Conservation (phyloP, 2,113 vertebrate species). For the Halichoerus grypus region DNA sequence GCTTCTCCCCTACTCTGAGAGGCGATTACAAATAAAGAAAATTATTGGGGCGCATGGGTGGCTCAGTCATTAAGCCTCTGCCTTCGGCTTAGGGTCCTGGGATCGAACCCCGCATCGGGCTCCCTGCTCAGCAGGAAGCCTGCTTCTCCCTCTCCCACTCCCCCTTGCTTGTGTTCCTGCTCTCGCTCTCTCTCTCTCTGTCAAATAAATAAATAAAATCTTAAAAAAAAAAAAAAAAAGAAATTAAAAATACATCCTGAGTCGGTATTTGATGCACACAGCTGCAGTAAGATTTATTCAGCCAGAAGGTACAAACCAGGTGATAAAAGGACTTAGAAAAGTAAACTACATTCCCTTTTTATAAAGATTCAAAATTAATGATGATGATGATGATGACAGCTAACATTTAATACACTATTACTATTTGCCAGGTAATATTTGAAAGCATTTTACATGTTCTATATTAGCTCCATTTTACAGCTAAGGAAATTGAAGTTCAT, state of each 20-base stretch:
- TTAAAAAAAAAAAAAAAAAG: neutral
- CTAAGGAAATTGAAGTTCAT: neutral
- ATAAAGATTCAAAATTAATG: conserved; percentile 22
- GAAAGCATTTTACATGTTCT: conserved; percentile 4
- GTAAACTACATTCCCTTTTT: neutral
- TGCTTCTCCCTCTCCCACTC: too few relatives aligned
- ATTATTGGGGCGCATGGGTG: neutral
- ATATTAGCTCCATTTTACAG: conserved; percentile 32
- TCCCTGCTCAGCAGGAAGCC: too few relatives aligned
- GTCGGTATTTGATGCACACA: neutral
- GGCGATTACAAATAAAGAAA: neutral
- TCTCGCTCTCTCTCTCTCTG: too few relatives aligned
- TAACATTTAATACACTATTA: conserved; percentile 16
- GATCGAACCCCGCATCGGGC: too few relatives aligned
- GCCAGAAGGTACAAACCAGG: neutral
- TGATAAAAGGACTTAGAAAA: neutral
- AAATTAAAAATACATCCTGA: neutral
- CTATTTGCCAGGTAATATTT: neutral
- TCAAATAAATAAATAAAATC: too few relatives aligned
- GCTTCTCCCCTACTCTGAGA: neutral
- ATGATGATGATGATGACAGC: neutral
- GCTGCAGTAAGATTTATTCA: neutral
- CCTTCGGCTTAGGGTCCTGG: too few relatives aligned
- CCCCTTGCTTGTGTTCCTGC: too few relatives aligned
- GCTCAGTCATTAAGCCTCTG: too few relatives aligned